Evolutionary conservation across 2,797 vertebrate species (phyloP), one percentile per base, ranked within the genome.

Genomic region (Pseudochromis fuscus): DNA sequence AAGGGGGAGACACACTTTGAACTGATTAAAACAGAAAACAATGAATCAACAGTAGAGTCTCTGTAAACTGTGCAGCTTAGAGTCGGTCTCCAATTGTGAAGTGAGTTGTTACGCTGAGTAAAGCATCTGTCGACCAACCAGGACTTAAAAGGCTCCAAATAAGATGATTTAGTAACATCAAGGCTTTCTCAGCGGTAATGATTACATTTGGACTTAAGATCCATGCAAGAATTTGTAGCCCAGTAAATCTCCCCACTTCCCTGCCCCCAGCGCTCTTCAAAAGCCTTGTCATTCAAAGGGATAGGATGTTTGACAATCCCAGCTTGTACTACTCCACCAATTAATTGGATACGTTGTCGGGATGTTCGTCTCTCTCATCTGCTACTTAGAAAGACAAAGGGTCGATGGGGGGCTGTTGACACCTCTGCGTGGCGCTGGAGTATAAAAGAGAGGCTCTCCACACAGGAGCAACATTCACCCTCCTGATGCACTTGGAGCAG

Each of bases 311-410:
- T 95, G 94, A 94, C 94, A 93, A 92, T 89, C 94, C 84, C 93
- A 92, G 93, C 90, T 94, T 94, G 94, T 94, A 92, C 90, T 88
- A 91, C 91, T 93, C 89, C 91, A 89, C 93, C 94, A 93, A 94
- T 95, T 95, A 95, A 95, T 95, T 94, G 94, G 93, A 94, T 92
- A 90, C 89, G 91, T 94, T 92, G 91, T 93, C 87, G 92, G 89
- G 90, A 92, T 93, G 90, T 92, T 93, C 90, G 90, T 87, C 91
- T 88, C 92, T 94, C 94, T 94, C 94, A 94, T 94, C 91, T 94
- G 91, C 90, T 93, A 77, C 94, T 94, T 92, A 93, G 87, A 92
- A 94, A 93, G 93, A 95, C 94, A 95, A 95, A 92, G 74, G 85
- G 24, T 27, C 86, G 27, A 49, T 50, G 82, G 93, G 94, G 91